Conservation (phyloP, 2,888 invertebrate species). For the Folsomia manolachei region DNA sequence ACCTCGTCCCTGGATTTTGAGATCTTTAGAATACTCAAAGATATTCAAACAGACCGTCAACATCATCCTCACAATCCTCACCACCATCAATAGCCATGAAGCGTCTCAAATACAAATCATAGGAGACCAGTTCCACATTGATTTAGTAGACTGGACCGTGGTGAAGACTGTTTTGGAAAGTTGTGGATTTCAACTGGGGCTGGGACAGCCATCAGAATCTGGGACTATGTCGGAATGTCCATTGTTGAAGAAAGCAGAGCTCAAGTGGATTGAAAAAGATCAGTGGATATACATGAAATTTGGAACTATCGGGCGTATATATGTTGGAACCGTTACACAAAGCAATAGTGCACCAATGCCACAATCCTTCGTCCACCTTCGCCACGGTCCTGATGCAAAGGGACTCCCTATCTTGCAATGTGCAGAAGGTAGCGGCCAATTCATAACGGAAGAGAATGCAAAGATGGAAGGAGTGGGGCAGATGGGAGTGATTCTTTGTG, state of each 20-base stretch:
- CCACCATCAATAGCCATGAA: not conserved
- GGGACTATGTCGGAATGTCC: not conserved
- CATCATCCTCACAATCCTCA: not conserved
- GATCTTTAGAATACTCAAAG: not conserved
- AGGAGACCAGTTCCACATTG: not conserved
- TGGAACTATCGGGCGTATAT: not conserved
- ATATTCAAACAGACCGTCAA: not conserved
- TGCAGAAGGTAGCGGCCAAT: not conserved
- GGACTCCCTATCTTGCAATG: not conserved
- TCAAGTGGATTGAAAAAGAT: not conserved
- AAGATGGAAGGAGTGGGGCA: not conserved
- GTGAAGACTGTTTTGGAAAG: not conserved
- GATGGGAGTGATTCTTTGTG: not conserved
- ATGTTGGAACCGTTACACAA: not conserved
- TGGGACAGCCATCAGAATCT: not conserved
- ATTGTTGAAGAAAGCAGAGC: not conserved
- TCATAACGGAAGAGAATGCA: not conserved
- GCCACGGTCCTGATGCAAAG: not conserved
- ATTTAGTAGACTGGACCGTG: not conserved
- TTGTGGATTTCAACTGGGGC: not conserved
- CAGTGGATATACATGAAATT: not conserved
- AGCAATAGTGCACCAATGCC: not conserved
- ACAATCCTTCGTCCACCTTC: not conserved
- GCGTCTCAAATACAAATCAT: not conserved
- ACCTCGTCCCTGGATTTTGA: not conserved